Base-by-base conservation (phyloP, 35 echinoderm and acorn worm genomes). In the Stichopus chloronotus region DNA sequence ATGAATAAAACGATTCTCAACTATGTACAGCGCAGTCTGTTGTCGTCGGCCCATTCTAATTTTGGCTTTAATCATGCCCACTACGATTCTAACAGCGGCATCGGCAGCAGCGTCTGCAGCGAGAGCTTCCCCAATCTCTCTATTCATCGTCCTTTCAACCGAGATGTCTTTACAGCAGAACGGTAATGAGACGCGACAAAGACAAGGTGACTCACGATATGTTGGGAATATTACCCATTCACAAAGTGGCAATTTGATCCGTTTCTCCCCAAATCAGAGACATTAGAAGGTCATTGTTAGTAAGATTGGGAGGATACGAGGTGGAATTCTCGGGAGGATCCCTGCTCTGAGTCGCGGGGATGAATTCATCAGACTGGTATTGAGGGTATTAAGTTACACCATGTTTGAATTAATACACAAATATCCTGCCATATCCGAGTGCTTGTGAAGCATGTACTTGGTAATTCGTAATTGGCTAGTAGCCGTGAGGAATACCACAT, bases 331-430 rank as follows among this genome's bases (percentile, higher is more conserved):
- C 20, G 11, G 69, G 69, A 74, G 69, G 69, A 74, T 74, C 69
- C 69, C 69, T 16, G 22, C 22, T n/a, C 69, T 7, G 69, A 21
- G 69, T 16, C 6, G 22, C 17, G 4, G 17, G 69, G 69, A 74
- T 74, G 69, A 19, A 74, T 74, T 74, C 13, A n/a, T 74, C 19
- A 74, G 69, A 20, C 69, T 74, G 69, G 69, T 7, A 21, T 74
- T 74, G 69, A 74, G 69, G 19, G 19, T 74, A 74, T 74, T 19
- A 74, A 20, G 69, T 74, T 74, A 74, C 69, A 19, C 69, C 69
- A n/a, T 74, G 69, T 74, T 74, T 74, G 69, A 74, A 74, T 74
- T 74, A 74, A 74, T 74, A 74, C 69, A 74, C 69, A 74, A 74
- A 74, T 74, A 74, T 74, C 69, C 69, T n/a, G 17, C 69, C 17